Base-by-base conservation (phyloP, 1,140 invertebrate genomes). In the Chironomus striatipennis region DNA sequence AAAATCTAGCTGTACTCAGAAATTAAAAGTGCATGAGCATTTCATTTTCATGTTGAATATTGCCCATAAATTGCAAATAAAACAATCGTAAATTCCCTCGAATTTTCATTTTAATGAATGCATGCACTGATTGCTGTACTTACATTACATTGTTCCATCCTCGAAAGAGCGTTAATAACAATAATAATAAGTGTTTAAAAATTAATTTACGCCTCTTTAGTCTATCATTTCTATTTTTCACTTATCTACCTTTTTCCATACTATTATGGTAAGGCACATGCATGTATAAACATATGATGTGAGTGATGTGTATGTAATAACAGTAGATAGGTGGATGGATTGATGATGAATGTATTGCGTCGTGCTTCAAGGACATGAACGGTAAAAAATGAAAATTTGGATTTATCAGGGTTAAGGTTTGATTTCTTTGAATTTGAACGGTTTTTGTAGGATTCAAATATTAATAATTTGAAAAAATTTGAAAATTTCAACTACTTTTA, bases 131-230 rank as follows among this genome's bases (percentile, higher is more conserved):
- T 57, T 57, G 12, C 47, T n/a, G n/a, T n/a, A 10, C 43, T 57
- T 57, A 57, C 47, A 57, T 57, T 57, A 57, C 47, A 57, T 57
- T 57, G 47, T 57, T 57, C 47, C 47, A 57, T 57, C n/a, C 47
- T 12, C 47, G 47, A 5, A n/a, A 7, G 12, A 9, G 8, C 8
- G 47, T 57, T 47, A 57, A 57, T 57, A 57, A 57, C n/a, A 12
- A 57, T 57, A 57, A 57, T 57, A 12, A 57, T 57, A 57, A 57
- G 47, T 57, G 47, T 57, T 57, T 57, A 57, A 57, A 57, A 57
- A 57, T 57, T 57, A 57, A 57, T 57, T 57, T 57, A 57, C 47
- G 47, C 47, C 47, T 57, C 12, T n/a, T 5, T 5, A 57, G n/a
- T 57, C n/a, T 12, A n/a, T 57, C 12, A n/a, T 57, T n/a, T 10